These are phyloP conservation scores for Rhimphoctona megacephalus DNA, from an alignment of 2,888 invertebrate genomes.

Conservation along the genomic window DNA sequence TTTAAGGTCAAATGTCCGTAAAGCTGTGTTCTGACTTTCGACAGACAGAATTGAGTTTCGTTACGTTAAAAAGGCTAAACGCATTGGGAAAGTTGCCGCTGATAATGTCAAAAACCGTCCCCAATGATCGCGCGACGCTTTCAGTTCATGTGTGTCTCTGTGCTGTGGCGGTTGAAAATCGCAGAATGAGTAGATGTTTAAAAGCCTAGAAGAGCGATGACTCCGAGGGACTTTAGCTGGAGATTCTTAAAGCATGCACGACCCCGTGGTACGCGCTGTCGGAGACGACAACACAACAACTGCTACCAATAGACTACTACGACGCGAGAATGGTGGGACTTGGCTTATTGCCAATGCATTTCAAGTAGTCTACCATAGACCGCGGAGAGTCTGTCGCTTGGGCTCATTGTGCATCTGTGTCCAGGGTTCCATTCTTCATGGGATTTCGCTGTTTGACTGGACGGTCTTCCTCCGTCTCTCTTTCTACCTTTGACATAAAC, in stretches of 20 bases:
- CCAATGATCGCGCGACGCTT: background rate
- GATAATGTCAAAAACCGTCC: conserved; percentile 5
- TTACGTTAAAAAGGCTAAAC: background rate
- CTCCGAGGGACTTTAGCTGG: conserved; percentile 72
- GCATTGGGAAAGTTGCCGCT: background rate
- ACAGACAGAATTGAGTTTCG: background rate
- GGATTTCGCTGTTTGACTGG: conserved; percentile 53
- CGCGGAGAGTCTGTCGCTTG: conserved; percentile 60
- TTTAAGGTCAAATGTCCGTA: conserved; percentile 11
- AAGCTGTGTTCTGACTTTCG: background rate
- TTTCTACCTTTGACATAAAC: conserved; percentile 39
- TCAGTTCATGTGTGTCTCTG: background rate
- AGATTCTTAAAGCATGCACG: conserved; percentile 73
- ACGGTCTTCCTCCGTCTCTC: conserved; percentile 29
- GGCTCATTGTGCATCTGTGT: conserved; percentile 79
- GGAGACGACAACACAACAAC: conserved; percentile 64
- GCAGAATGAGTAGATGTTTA: conserved; percentile 66
- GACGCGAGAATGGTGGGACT: conserved; percentile 79
- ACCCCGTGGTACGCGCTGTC: conserved; percentile 69
- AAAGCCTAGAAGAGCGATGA: conserved; percentile 72
- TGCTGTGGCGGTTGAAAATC: background rate
- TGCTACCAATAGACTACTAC: conserved; percentile 37
- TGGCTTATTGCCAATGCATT: conserved; percentile 84
- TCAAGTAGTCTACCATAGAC: conserved; percentile 81
- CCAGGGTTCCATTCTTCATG: conserved; percentile 64